A percentile compares a stretch with the other conserved stretches of the same genome.
Conservation (phyloP, 2,888 invertebrate species). For the Hyposoter dolosus region DNA sequence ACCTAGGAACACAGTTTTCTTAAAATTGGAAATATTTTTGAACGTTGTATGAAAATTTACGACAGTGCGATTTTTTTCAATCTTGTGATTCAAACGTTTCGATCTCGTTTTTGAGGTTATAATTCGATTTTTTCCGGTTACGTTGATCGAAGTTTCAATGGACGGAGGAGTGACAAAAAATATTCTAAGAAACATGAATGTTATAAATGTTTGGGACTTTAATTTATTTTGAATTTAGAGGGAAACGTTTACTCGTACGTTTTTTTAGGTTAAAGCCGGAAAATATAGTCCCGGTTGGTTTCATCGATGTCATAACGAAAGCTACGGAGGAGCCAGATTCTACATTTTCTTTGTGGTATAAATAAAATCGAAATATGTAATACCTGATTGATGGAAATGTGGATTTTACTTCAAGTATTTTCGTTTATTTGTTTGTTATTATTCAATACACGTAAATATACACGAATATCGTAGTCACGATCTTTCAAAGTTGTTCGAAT, state of each 20-base stretch:
- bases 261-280: conserved; percentile 38
- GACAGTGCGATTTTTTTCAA: background rate
- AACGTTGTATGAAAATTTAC: background rate
- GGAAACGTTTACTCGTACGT: conserved; percentile 13
- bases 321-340: background rate
- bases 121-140: background rate
- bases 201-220: background rate
- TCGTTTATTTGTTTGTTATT: conserved; percentile 1
- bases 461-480: background rate
- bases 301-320: background rate
- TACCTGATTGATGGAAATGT: conserved; percentile 17
- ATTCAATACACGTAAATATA: background rate
- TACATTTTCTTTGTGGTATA: background rate
- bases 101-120: background rate
- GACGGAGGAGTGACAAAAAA: background rate
- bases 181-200: background rate
- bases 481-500: conserved; percentile 2
- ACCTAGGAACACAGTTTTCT: background rate
- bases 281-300: background rate
- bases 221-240: background rate
- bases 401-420: background rate
- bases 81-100: background rate
- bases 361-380: background rate
- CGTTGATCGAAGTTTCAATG: background rate
- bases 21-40: background rate